Conservation (phyloP, 2,888 invertebrate species). For the Rhagium mordax region DNA sequence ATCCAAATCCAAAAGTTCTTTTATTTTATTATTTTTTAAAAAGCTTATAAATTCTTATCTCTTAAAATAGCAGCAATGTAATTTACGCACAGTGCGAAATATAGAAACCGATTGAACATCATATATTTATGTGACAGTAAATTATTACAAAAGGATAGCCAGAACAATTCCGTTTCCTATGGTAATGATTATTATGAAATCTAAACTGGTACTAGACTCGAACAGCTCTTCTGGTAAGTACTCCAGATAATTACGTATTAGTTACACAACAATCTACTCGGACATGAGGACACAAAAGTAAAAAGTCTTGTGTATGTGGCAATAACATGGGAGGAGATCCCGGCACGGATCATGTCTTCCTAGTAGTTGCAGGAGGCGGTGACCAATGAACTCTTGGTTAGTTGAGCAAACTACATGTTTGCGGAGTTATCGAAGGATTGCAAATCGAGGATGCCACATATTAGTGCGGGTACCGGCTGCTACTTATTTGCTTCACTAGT, state of each 20-base stretch:
- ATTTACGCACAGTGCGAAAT: too few relatives aligned
- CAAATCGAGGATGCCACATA: constrained; percentile 37
- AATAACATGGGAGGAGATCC: constrained; percentile 38
- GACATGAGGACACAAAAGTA: constrained; percentile 33
- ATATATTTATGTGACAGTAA: too few relatives aligned
- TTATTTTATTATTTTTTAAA: too few relatives aligned
- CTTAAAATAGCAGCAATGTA: too few relatives aligned
- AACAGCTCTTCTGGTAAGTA: constrained; percentile 43
- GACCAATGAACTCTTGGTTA: constrained; percentile 36
- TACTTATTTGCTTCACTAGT: neutral
- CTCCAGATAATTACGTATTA: constrained; percentile 39
- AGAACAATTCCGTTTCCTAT: neutral
- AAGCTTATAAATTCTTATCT: too few relatives aligned
- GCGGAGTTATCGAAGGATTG: constrained; percentile 45
- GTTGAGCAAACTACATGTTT: constrained; percentile 43
- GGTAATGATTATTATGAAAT: constrained; percentile 26
- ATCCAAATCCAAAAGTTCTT: too few relatives aligned
- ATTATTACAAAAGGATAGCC: neutral
- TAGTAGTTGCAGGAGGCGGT: constrained; percentile 23
- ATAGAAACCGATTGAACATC: too few relatives aligned
- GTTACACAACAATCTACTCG: constrained; percentile 39
- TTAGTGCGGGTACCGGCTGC: constrained; percentile 31
- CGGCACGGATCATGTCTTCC: constrained; percentile 36
- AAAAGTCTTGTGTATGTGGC: constrained; percentile 26
- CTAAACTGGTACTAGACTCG: constrained; percentile 23